phyloP scores from a whole-genome alignment of 2,888 invertebrate species.

The Syrista parreyssii region DNA sequence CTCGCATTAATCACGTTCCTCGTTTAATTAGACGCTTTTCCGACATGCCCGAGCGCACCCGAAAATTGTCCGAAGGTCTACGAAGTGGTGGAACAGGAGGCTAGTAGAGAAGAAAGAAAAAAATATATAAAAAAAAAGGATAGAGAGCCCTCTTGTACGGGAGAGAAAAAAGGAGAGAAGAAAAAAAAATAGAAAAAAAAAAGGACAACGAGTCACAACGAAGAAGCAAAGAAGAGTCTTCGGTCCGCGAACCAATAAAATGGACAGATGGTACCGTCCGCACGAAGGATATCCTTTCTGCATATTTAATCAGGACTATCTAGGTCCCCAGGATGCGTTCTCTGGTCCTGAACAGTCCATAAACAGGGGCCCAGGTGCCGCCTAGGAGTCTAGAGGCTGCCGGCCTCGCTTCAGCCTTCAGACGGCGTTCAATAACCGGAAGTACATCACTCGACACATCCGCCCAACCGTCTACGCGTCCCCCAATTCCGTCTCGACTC shows the following conservation, averaged over 20 bases:
- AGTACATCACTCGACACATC: slow-evolving; percentile 63
- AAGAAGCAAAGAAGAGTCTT: background rate
- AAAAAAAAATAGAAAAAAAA: background rate
- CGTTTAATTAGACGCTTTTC: slow-evolving; percentile 32
- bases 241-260: background rate
- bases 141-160: background rate
- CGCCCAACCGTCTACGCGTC: slow-evolving; percentile 60
- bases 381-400: slow-evolving; percentile 10
- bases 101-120: background rate
- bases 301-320: slow-evolving; percentile 32
- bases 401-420: slow-evolving; percentile 33
- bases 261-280: background rate
- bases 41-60: background rate
- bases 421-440: slow-evolving; percentile 61
- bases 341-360: slow-evolving; percentile 6
- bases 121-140: background rate
- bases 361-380: slow-evolving; percentile 28
- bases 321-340: slow-evolving; percentile 9
- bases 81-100: background rate
- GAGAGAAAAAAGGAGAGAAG: background rate
- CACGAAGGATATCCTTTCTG: slow-evolving; percentile 20
- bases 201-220: background rate
- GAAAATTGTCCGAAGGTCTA: background rate
- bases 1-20: background rate
- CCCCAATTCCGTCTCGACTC: slow-evolving; percentile 57